These are phyloP conservation scores for Ichneumoninae sp. DNA, from an alignment of 2,888 invertebrate genomes.

Conservation along the genomic window DNA sequence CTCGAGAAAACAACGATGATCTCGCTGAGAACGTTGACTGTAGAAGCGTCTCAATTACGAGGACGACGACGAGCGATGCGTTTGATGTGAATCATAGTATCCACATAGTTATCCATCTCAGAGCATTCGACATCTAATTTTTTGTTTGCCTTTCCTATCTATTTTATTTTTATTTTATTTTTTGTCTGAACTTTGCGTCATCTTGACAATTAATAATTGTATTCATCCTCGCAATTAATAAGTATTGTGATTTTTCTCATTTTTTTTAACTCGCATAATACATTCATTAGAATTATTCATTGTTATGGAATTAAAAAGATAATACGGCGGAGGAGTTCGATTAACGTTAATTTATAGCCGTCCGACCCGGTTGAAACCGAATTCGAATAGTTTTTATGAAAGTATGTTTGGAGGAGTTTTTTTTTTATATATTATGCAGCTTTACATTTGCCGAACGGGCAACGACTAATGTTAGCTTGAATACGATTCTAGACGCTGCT, in stretches of 20 bases:
- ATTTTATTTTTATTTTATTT: not conserved
- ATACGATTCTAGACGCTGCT: conserved; percentile 39
- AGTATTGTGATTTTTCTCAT: not conserved
- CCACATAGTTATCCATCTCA: not conserved
- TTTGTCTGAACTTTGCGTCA: not conserved
- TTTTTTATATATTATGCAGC: conserved; percentile 44
- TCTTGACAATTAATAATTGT: not conserved
- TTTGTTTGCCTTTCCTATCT: not conserved
- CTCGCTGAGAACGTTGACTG: conserved; percentile 13
- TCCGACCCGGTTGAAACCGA: conserved; percentile 35
- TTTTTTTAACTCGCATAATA: not conserved
- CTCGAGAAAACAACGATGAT: conserved; percentile 45
- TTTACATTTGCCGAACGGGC: conserved; percentile 29
- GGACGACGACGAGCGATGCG: conserved; percentile 13
- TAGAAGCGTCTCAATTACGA: not conserved
- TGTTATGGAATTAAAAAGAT: conserved; percentile 24
- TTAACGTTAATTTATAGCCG: conserved; percentile 36
- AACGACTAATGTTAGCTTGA: conserved; percentile 23
- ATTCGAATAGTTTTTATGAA: conserved; percentile 46
- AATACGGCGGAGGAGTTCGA: conserved; percentile 8
- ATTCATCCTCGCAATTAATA: not conserved
- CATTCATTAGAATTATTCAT: conserved; percentile 30
- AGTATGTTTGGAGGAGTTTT: conserved; percentile 45
- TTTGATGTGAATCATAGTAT: not conserved
- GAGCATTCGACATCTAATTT: not conserved